Evolutionary conservation across 2,797 vertebrate species (phyloP).

Genomic region (Chiloscyllium punctatum): DNA sequence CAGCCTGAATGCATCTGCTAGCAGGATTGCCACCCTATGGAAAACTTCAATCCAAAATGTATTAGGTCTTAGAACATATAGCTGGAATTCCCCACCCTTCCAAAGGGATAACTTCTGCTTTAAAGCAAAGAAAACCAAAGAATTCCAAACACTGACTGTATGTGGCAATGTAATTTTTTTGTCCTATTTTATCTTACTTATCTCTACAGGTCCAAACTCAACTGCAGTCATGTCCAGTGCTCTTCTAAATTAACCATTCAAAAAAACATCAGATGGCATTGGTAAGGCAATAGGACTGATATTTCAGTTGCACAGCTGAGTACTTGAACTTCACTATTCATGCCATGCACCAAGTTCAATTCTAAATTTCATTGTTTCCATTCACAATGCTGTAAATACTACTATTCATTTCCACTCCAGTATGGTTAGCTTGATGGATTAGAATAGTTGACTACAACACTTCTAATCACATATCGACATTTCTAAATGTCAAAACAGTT

Average conservation of each 20-base stretch:
- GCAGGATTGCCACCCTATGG: too few species aligned
- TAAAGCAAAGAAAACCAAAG: neutral
- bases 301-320: neutral
- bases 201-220: neutral
- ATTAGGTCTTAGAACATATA: neutral
- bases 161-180: neutral
- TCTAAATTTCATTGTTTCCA: neutral
- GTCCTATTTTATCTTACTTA: neutral
- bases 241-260: neutral
- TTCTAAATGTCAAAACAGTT: slow-evolving; percentile 61
- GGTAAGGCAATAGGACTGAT: neutral
- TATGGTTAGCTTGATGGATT: slow-evolving; percentile 42
- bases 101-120: neutral
- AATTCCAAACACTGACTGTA: neutral
- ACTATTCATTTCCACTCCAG: neutral
- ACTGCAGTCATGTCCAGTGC: neutral
- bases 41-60: neutral
- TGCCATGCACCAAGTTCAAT: neutral
- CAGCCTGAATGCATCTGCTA: too few species aligned
- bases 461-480: slow-evolving; percentile 60
- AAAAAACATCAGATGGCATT: neutral
- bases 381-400: neutral
- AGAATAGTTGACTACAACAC: slow-evolving; percentile 71
- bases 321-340: neutral
- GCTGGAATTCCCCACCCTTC: neutral